Conservation (phyloP, 2,113 vertebrate species). For the Globicephala melas region DNA sequence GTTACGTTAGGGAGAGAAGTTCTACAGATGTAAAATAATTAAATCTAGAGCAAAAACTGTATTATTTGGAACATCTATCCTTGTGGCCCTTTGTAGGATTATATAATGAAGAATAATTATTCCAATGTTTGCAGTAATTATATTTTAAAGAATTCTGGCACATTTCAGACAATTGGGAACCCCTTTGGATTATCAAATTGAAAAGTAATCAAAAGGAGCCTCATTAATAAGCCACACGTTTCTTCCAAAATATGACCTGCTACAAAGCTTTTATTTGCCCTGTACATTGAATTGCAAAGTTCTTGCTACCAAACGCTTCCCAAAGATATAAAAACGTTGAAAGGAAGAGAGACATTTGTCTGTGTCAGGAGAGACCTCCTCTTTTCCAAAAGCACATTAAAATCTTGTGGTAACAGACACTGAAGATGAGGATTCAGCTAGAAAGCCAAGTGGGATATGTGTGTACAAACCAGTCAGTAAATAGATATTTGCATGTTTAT, state of each 20-base stretch:
- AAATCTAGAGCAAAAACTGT: neutral
- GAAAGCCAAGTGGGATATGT: neutral
- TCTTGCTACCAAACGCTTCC: neutral
- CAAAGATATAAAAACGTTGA: neutral
- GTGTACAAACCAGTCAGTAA: neutral
- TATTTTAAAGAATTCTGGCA: neutral
- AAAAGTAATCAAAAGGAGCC: neutral
- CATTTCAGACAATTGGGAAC: neutral
- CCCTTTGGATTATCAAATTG: neutral
- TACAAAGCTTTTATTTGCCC: neutral
- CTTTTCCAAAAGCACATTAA: neutral
- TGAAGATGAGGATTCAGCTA: neutral
- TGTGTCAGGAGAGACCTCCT: neutral
- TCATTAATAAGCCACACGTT: neutral
- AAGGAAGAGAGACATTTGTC: neutral
- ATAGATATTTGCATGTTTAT: neutral
- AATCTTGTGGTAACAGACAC: neutral
- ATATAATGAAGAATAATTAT: neutral
- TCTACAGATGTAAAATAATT: neutral
- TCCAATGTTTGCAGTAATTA: neutral
- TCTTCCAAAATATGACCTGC: neutral
- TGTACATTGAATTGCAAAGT: neutral
- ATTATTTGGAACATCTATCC: slow-evolving; percentile 45
- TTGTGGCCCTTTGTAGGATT: neutral
- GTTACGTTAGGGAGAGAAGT: neutral